Percentiles rank a stretch among this genome's conserved stretches.
These are phyloP conservation scores for Nerophis ophidion DNA, from an alignment of 2,113 vertebrate genomes.

Conservation along the genomic window DNA sequence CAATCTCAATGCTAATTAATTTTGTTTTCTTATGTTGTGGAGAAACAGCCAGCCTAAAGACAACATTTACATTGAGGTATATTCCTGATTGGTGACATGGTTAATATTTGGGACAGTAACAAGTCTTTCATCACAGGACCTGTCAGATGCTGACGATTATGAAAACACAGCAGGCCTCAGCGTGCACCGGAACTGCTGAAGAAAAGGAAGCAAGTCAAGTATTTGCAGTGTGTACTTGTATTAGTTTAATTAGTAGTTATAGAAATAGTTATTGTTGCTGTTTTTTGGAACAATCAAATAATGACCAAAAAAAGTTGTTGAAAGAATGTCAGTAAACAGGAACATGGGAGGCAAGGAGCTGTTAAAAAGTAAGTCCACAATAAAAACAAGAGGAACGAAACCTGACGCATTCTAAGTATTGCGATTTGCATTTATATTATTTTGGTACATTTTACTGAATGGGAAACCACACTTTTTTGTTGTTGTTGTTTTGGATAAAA, in stretches of 20 bases:
- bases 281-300: background rate
- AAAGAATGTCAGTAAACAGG: background rate
- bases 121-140: conserved; percentile 17
- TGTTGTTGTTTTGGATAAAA: no score
- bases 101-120: conserved; percentile 2
- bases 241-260: background rate
- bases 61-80: conserved; percentile 26
- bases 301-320: background rate
- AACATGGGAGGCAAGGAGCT: background rate
- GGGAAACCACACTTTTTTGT: background rate
- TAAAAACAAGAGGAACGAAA: background rate
- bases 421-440: background rate
- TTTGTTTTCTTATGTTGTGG: background rate
- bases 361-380: background rate
- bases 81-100: background rate
- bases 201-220: background rate
- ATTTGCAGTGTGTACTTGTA: background rate
- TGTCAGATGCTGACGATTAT: conserved; percentile 33
- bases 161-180: conserved; percentile 41
- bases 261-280: background rate
- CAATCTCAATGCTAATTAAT: background rate
- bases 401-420: background rate
- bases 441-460: background rate
- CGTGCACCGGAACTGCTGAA: conserved; percentile 50
- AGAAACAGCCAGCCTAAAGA: conserved; percentile 32